A percentile compares a stretch with the other conserved stretches of the same genome.
These are phyloP conservation scores for Hypsopygia costalis DNA, from an alignment of 2,888 invertebrate species.

Conservation along the genomic window DNA sequence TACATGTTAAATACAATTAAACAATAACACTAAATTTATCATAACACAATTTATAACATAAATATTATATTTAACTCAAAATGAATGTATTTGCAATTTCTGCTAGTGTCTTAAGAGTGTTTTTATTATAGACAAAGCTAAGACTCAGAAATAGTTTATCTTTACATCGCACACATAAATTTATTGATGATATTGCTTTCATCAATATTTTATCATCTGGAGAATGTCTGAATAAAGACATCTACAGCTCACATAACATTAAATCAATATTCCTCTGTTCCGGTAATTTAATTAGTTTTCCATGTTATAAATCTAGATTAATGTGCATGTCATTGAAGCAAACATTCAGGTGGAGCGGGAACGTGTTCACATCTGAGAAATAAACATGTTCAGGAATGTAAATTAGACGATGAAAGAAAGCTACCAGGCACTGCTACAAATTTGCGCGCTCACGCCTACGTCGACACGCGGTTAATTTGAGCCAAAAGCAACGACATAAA, in stretches of 20 bases:
- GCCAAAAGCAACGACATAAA: conserved; percentile 71
- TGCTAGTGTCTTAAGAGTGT: too few species aligned
- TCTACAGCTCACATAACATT: not conserved
- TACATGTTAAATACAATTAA: too few species aligned
- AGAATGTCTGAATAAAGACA: not conserved
- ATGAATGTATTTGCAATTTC: too few species aligned
- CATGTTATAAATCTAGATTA: not conserved
- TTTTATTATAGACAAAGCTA: too few species aligned
- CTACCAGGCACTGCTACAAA: conserved; percentile 38
- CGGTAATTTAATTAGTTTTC: not conserved
- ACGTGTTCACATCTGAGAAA: not conserved
- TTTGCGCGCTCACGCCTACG: conserved; percentile 67
- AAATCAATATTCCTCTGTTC: not conserved
- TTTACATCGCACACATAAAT: too few species aligned
- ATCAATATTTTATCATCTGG: not conserved
- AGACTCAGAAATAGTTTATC: too few species aligned
- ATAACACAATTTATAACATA: too few species aligned
- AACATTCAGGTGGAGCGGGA: not conserved
- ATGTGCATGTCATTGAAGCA: not conserved
- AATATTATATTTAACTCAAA: too few species aligned
- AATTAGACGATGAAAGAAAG: conserved; percentile 4
- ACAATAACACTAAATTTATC: too few species aligned
- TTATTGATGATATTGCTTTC: too few species aligned
- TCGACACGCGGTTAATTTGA: conserved; percentile 68
- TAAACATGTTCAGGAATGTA: not conserved